Percentiles rank a stretch among this genome's conserved stretches.
Conservation (phyloP, 2,888 invertebrate genomes). For the Polymixis lichenea region DNA sequence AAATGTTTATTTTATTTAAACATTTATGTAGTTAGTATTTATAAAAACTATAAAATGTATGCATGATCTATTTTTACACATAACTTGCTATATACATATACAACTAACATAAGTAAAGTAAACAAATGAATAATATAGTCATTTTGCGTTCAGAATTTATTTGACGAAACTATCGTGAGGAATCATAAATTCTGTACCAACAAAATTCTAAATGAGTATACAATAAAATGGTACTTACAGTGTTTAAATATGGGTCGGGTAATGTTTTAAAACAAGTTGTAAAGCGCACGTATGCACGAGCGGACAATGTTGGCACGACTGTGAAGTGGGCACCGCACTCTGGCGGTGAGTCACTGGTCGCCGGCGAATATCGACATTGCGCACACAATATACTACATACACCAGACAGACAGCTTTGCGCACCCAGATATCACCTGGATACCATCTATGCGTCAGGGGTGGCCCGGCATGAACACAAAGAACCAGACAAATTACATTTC, state of each 20-base stretch:
- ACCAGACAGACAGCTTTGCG: constrained; percentile 48
- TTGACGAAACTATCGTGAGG: neutral
- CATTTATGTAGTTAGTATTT: neutral
- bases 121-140: constrained; percentile 25
- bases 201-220: neutral
- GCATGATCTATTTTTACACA: neutral
- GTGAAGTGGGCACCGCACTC: constrained; percentile 65
- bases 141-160: constrained; percentile 10
- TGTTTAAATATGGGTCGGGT: constrained; percentile 29
- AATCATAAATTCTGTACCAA: neutral
- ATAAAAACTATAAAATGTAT: neutral
- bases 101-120: constrained; percentile 6
- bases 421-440: constrained; percentile 31
- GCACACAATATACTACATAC: constrained; percentile 49
- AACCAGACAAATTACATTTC: constrained; percentile 1
- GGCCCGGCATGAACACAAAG: constrained; percentile 21
- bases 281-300: constrained; percentile 73
- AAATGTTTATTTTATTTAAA: neutral
- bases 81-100: neutral
- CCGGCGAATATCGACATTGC: constrained; percentile 67
- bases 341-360: constrained; percentile 69
- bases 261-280: constrained; percentile 59
- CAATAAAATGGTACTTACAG: constrained; percentile 64
- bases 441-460: constrained; percentile 25
- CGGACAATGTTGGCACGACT: constrained; percentile 70